A percentile compares a stretch with the other conserved stretches of the same genome.
phyloP scores from a whole-genome alignment of 2,797 vertebrate species.

The Salmo trutta region DNA sequence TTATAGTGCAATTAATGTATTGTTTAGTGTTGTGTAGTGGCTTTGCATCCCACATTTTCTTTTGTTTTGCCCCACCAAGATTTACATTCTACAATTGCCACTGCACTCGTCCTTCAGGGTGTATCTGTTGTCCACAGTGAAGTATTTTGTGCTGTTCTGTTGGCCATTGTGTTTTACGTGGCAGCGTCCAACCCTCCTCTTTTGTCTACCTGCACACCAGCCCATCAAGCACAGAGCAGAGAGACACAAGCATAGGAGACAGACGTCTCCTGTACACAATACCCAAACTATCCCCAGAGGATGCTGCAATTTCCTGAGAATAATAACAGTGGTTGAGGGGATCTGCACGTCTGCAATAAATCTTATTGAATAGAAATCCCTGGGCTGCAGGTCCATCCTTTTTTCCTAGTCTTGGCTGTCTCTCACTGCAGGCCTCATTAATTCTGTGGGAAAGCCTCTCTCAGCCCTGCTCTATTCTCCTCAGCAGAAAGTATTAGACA shows the following conservation, averaged over 20 bases:
- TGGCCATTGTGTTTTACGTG: conserved; percentile 5
- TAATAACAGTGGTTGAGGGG: conserved; percentile 34
- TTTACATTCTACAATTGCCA: no score
- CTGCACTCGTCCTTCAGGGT: not conserved
- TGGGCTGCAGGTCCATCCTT: conserved; percentile 28
- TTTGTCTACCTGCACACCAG: conserved; percentile 8
- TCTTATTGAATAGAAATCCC: conserved; percentile 54
- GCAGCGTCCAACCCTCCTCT: conserved; percentile 9
- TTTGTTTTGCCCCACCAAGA: no score
- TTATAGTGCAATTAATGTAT: no score
- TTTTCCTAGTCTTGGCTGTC: conserved; percentile 14
- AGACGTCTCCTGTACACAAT: conserved; percentile 30
- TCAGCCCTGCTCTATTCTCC: conserved; percentile 30
- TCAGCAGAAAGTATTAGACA: conserved; percentile 16
- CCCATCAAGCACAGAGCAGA: conserved; percentile 10
- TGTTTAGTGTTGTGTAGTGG: no score
- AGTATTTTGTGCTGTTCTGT: not conserved
- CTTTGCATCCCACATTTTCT: no score
- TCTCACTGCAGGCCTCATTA: conserved; percentile 46
- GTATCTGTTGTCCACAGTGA: not conserved
- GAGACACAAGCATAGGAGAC: conserved; percentile 3
- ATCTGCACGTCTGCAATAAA: conserved; percentile 41
- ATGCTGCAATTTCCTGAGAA: conserved; percentile 35
- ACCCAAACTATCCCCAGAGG: conserved; percentile 32
- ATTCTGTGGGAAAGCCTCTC: conserved; percentile 40